Evolutionary conservation across 2,888 invertebrate species (phyloP).

Genomic region (Strigamia transsilvanica): DNA sequence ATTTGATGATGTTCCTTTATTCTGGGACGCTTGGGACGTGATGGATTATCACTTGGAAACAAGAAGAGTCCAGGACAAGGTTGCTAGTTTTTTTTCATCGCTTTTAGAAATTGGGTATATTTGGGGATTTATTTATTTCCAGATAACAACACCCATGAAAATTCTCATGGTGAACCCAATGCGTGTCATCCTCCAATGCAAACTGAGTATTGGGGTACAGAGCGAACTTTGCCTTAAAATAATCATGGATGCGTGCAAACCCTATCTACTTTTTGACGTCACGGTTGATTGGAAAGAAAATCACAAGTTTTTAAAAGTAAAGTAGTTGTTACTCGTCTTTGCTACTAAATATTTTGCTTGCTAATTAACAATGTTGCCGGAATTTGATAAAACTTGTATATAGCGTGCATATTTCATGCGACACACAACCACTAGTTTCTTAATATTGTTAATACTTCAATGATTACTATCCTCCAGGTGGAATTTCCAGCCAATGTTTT

Average conservation of each 20-base stretch:
- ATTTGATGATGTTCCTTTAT: conserved; percentile 68
- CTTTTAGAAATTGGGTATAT: not conserved
- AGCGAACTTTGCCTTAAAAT: conserved; percentile 64
- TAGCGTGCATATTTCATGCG: too few relatives aligned
- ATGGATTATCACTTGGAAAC: conserved; percentile 69
- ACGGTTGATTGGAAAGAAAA: conserved; percentile 66
- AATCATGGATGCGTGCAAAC: conserved; percentile 64
- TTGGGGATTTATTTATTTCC: not conserved
- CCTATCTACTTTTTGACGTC: conserved; percentile 65
- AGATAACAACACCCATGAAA: conserved; percentile 62
- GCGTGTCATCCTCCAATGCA: conserved; percentile 58
- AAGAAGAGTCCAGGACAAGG: conserved; percentile 59
- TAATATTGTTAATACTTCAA: too few relatives aligned
- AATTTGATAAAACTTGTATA: too few relatives aligned
- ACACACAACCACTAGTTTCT: too few relatives aligned
- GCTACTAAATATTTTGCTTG: too few relatives aligned
- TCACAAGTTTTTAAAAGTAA: conserved; percentile 66
- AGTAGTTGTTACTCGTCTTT: too few relatives aligned
- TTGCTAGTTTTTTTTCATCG: too few relatives aligned
- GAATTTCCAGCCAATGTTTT: conserved; percentile 65
- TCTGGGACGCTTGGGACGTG: conserved; percentile 70
- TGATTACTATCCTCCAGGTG: too few relatives aligned
- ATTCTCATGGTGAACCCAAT: conserved; percentile 59
- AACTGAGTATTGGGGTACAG: conserved; percentile 61
- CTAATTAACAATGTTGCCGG: too few relatives aligned